These are phyloP conservation scores for Hippocampus guttulatus DNA, from an alignment of 2,113 vertebrate genomes.

Conservation along the genomic window DNA sequence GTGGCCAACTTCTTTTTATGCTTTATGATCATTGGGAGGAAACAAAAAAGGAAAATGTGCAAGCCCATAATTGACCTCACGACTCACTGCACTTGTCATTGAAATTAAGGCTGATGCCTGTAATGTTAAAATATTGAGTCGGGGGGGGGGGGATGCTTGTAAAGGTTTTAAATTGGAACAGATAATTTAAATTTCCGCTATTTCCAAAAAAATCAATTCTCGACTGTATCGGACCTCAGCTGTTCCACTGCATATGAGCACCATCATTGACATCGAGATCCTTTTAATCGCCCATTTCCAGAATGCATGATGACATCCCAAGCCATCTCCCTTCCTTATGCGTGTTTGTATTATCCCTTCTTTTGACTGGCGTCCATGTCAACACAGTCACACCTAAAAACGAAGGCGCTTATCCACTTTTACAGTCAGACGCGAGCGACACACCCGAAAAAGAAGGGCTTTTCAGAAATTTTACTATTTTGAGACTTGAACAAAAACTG, in stretches of 20 bases:
- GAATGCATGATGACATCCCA: conserved; percentile 29
- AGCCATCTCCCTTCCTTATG: background rate
- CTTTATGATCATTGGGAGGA: no score
- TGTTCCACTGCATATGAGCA: background rate
- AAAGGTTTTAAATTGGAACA: background rate
- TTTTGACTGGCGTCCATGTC: conserved; percentile 61
- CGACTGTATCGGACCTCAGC: background rate
- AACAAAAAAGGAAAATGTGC: no score
- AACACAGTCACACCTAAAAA: conserved; percentile 63
- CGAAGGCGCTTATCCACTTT: conserved; percentile 47
- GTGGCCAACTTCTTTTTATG: no score
- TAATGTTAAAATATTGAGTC: no score
- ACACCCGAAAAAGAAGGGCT: conserved; percentile 5
- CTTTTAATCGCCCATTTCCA: conserved; percentile 30
- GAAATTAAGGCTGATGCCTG: background rate
- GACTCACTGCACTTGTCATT: background rate
- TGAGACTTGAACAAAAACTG: conserved; percentile 55
- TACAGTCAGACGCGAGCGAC: conserved; percentile 23
- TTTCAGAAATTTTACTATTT: conserved; percentile 62
- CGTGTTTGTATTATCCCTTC: conserved; percentile 49
- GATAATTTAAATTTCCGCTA: background rate
- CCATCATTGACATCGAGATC: background rate
- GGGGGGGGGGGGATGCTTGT: no score
- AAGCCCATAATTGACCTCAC: background rate
- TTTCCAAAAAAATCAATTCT: background rate